phyloP scores from a whole-genome alignment of 2,113 vertebrate species.

The Corythaeola cristata region DNA sequence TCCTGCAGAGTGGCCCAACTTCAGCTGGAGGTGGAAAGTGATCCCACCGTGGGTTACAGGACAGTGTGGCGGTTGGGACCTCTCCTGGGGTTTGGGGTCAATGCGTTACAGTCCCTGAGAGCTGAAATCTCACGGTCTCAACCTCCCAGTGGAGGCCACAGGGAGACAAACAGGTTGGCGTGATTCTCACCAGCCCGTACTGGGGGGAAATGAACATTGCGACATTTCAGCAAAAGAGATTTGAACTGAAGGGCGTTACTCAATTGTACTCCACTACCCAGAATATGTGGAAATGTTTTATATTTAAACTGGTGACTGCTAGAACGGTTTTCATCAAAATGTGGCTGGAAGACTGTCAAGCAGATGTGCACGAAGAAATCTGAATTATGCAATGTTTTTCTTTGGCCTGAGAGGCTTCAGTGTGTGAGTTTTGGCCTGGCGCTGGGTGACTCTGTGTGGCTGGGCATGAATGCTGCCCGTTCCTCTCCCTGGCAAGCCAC shows the following conservation, averaged over 20 bases:
- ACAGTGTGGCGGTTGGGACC: neutral
- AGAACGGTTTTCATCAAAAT: neutral
- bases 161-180: neutral
- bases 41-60: neutral
- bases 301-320: neutral
- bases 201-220: neutral
- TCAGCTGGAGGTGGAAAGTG: neutral
- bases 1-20: neutral
- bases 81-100: neutral
- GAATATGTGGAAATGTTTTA: neutral
- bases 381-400: slow-evolving; percentile 3
- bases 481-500: neutral
- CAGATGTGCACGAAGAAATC: neutral
- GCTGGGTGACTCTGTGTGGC: neutral
- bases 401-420: neutral
- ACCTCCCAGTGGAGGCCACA: neutral
- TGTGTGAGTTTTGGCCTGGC: slow-evolving; percentile 6
- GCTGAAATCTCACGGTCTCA: neutral
- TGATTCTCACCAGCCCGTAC: accelerated
- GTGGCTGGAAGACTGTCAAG: slow-evolving; percentile 23
- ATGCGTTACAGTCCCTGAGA: neutral
- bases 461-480: neutral
- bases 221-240: neutral
- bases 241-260: neutral
- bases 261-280: neutral